Conservation (phyloP, 2,888 invertebrate species). For the Trileptium ribeirensis region DNA sequence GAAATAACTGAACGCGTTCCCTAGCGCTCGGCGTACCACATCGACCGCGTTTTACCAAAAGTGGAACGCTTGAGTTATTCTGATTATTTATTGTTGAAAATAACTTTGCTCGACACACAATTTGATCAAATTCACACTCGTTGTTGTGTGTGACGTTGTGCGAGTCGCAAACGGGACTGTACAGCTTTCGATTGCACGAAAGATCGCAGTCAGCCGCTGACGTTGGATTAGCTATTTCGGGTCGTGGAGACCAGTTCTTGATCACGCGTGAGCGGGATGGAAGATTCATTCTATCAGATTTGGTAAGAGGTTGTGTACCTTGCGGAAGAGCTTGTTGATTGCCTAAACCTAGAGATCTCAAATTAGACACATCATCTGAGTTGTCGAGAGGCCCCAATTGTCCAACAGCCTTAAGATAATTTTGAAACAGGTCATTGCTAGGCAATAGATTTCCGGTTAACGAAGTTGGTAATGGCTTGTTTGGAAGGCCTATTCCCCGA, state of each 20-base stretch:
- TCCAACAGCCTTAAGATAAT: no score
- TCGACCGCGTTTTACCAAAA: slow-evolving; percentile 1
- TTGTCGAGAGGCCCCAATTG: no score
- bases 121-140: slow-evolving; percentile 14
- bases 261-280: no score
- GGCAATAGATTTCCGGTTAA: no score
- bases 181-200: background rate
- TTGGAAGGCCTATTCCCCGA: no score
- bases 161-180: slow-evolving; percentile 9
- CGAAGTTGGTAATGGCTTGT: no score
- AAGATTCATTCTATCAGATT: no score
- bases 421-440: no score
- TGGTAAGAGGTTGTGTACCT: no score
- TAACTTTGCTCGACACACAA: background rate
- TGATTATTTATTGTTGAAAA: background rate
- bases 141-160: background rate
- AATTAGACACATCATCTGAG: no score
- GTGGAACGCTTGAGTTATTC: background rate
- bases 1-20: slow-evolving; percentile 8
- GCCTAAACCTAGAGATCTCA: no score
- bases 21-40: background rate
- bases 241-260: background rate
- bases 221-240: background rate
- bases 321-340: no score
- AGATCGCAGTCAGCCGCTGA: slow-evolving; percentile 9